These are phyloP conservation scores for Heliconius sara DNA, from an alignment of 2,888 invertebrate genomes.

Conservation along the genomic window DNA sequence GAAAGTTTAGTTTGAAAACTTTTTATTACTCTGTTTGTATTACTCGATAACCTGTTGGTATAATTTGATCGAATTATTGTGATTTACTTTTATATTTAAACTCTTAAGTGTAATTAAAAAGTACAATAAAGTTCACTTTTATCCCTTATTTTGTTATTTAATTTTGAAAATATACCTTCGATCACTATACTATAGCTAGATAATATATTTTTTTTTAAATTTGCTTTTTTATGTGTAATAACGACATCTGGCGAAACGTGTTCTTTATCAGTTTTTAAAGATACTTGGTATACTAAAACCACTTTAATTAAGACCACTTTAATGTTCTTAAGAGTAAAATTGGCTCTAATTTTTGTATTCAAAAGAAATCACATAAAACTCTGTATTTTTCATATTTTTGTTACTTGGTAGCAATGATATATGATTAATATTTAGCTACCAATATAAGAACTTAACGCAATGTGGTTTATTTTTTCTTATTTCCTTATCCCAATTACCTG, in stretches of 20 bases:
- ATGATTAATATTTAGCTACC: conserved; percentile 10
- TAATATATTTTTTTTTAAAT: too few species aligned
- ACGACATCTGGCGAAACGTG: too few species aligned
- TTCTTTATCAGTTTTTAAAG: too few species aligned
- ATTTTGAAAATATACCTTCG: background rate
- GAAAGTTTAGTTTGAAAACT: background rate
- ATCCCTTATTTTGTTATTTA: background rate
- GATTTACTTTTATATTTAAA: background rate
- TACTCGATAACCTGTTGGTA: background rate
- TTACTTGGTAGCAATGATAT: conserved; percentile 3
- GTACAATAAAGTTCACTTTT: background rate
- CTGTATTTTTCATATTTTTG: background rate
- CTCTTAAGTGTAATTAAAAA: background rate
- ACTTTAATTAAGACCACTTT: too few species aligned
- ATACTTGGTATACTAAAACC: too few species aligned
- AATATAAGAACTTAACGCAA: conserved; percentile 18
- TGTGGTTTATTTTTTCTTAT: conserved; percentile 17
- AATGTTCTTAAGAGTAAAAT: background rate
- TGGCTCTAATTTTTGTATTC: background rate
- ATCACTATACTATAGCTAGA: background rate
- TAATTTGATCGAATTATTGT: background rate
- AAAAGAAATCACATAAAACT: background rate
- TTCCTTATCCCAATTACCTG: background rate
- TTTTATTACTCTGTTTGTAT: background rate
- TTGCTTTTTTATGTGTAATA: too few species aligned